Conservation (phyloP, 2,797 vertebrate species). For the Buceros bicornis region DNA sequence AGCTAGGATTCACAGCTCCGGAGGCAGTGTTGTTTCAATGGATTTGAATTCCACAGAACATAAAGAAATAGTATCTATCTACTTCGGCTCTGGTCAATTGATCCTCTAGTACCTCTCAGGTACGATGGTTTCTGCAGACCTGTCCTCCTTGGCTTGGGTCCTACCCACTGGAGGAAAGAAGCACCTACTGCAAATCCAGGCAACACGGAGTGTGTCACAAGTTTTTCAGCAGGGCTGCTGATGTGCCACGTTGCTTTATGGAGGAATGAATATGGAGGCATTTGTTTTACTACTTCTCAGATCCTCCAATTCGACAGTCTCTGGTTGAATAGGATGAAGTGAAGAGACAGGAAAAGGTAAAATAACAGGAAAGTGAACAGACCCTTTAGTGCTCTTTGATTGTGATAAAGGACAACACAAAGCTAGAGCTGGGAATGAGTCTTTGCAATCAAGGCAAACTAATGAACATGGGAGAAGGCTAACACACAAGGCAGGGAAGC, state of each 20-base stretch:
- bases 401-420: neutral
- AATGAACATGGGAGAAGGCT: neutral
- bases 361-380: neutral
- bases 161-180: neutral
- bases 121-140: neutral
- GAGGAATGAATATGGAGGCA: neutral
- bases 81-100: neutral
- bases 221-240: neutral
- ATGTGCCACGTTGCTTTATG: neutral
- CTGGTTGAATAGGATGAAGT: neutral
- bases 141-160: neutral
- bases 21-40: neutral
- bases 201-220: neutral
- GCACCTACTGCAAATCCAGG: neutral
- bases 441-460: neutral
- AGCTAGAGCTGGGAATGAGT: neutral
- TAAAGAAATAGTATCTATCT: neutral
- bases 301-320: neutral
- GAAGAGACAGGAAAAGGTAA: neutral
- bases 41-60: neutral
- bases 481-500: neutral
- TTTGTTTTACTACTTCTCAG: neutral
- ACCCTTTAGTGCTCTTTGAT: neutral
- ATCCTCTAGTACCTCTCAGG: too few species aligned
- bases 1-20: neutral